Evolutionary conservation across 2,113 vertebrate genomes (phyloP).

Genomic region (Arvicanthis niloticus): DNA sequence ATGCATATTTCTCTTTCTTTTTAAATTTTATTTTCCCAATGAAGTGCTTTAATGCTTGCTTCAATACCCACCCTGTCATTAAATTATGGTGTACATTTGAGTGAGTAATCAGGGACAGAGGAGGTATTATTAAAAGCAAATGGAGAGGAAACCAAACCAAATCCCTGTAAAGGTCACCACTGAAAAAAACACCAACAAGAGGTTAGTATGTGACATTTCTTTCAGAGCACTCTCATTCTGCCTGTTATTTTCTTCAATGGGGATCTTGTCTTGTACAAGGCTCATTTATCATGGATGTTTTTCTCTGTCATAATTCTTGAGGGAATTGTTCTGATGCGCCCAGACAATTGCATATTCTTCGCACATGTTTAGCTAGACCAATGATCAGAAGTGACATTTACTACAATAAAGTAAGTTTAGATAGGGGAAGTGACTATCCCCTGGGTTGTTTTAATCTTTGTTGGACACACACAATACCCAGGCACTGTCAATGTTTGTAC

Average conservation of each 20-base stretch:
- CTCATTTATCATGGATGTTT: not conserved
- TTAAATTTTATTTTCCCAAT: not conserved
- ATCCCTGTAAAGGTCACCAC: not conserved
- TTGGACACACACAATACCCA: not conserved
- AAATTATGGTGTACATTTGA: not conserved
- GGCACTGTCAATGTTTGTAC: not conserved
- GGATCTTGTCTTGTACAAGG: not conserved
- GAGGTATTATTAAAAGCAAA: constrained; percentile 37
- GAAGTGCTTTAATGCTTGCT: not conserved
- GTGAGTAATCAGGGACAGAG: not conserved
- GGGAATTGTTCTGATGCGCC: constrained; percentile 14
- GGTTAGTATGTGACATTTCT: not conserved
- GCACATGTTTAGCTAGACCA: constrained; percentile 12
- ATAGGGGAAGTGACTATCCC: not conserved
- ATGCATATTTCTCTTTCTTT: not conserved
- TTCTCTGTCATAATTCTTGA: not conserved
- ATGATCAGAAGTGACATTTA: constrained; percentile 58
- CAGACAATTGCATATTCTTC: not conserved
- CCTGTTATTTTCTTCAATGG: not conserved
- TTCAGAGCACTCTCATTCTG: constrained; percentile 4
- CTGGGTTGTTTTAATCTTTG: constrained; percentile 33
- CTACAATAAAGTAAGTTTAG: constrained; percentile 26
- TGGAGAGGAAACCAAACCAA: constrained; percentile 8
- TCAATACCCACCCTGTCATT: not conserved
- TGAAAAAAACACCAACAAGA: not conserved